A percentile compares a stretch with the other conserved stretches of the same genome.
These are phyloP conservation scores for Chelonus formosanus DNA, from an alignment of 2,888 invertebrate species.

Conservation along the genomic window DNA sequence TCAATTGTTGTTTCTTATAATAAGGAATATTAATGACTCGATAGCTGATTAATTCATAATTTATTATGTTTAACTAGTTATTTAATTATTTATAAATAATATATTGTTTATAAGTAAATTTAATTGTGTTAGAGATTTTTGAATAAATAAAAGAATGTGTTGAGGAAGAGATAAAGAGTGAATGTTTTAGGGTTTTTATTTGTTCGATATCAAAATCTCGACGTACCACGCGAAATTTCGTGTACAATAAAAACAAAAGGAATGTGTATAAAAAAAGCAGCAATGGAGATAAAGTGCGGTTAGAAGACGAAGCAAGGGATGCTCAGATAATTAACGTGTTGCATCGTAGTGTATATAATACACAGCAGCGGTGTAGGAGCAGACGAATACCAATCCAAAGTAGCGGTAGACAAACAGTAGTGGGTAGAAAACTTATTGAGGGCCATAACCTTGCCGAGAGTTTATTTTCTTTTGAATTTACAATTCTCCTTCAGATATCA, in stretches of 20 bases:
- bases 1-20: too few species aligned
- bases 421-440: slow-evolving; percentile 3
- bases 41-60: too few species aligned
- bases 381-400: slow-evolving; percentile 2
- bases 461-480: not conserved
- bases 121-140: too few species aligned
- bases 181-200: too few species aligned
- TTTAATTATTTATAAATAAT: too few species aligned
- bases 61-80: too few species aligned
- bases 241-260: not conserved
- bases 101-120: too few species aligned
- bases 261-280: not conserved
- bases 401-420: not conserved
- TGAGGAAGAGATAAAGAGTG: too few species aligned
- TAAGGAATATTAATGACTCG: too few species aligned
- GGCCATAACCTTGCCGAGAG: slow-evolving; percentile 1
- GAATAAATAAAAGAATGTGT: too few species aligned
- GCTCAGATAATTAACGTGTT: slow-evolving; percentile 16
- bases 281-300: not conserved
- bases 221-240: too few species aligned
- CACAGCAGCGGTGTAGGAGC: not conserved
- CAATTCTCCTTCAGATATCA: not conserved
- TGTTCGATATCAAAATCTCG: too few species aligned
- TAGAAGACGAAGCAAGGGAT: slow-evolving; percentile 1
- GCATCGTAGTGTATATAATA: slow-evolving; percentile 5